These are phyloP conservation scores for Mesorhabditis sp. DNA, from an alignment of 2,888 invertebrate species.

Conservation along the genomic window DNA sequence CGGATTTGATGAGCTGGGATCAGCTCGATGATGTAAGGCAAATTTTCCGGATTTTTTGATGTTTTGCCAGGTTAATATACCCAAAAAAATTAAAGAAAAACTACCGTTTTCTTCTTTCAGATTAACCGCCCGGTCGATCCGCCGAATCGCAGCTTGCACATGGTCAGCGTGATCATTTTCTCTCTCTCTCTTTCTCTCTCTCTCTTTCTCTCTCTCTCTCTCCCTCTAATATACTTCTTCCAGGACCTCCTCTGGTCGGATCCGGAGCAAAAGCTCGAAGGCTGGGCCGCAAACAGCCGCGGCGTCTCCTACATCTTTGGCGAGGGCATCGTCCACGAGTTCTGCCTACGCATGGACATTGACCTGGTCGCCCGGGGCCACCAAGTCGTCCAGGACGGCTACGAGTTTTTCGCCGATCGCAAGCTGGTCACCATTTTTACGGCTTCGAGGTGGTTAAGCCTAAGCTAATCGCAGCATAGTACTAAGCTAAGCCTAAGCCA, in stretches of 20 bases:
- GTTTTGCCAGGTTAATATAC: no score
- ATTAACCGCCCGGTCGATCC: slow-evolving; percentile 35
- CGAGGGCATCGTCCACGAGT: slow-evolving; percentile 30
- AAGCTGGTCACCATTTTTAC: slow-evolving; percentile 31
- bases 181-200: not conserved
- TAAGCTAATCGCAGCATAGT: no score
- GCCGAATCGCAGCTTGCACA: slow-evolving; percentile 25
- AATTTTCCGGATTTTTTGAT: not conserved
- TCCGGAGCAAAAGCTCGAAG: slow-evolving; percentile 25
- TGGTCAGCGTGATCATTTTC: no score
- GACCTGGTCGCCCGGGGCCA: slow-evolving; percentile 35
- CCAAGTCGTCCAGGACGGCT: slow-evolving; percentile 33
- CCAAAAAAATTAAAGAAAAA: no score
- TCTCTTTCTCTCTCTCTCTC: no score
- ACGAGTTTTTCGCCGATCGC: slow-evolving; percentile 26
- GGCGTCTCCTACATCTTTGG: slow-evolving; percentile 39
- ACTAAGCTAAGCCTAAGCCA: no score
- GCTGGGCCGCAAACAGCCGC: slow-evolving; percentile 32
- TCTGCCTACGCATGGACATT: slow-evolving; percentile 35
- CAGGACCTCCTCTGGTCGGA: slow-evolving; percentile 38
- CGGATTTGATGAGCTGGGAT: slow-evolving; percentile 49
- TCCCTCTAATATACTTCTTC: not conserved
- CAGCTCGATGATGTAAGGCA: slow-evolving; percentile 29
- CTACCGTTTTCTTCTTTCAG: not conserved
- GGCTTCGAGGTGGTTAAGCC: slow-evolving; percentile 20